Percentiles rank a stretch among this genome's conserved stretches.
Evolutionary conservation across 2,113 vertebrate genomes (phyloP).

Genomic region (Lepus americanus): DNA sequence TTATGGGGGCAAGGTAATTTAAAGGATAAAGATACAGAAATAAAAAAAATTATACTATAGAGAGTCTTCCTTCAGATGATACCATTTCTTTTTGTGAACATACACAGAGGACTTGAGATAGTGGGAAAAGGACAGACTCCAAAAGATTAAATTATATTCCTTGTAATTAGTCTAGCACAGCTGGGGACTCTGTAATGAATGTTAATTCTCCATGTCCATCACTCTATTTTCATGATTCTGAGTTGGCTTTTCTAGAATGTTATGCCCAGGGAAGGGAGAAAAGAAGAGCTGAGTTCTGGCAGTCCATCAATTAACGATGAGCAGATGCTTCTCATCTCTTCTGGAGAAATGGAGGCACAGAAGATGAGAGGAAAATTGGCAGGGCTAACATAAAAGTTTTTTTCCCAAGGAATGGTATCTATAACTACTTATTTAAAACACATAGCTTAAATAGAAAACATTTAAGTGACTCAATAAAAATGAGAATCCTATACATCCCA

Average conservation of each 20-base stretch:
- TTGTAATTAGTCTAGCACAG: not conserved
- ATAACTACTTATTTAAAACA: conserved; percentile 68
- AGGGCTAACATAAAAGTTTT: not conserved
- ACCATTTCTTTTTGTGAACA: not conserved
- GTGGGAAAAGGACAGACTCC: not conserved
- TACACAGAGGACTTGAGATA: not conserved
- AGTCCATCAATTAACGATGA: conserved; percentile 20
- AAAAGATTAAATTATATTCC: not conserved
- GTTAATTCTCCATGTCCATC: not conserved
- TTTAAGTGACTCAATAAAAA: conserved; percentile 55
- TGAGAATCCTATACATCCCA: conserved; percentile 59
- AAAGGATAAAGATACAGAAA: conserved; percentile 28
- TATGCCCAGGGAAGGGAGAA: not conserved
- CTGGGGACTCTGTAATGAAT: not conserved
- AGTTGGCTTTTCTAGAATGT: conserved; percentile 31
- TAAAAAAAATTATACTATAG: not conserved
- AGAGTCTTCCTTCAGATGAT: not conserved
- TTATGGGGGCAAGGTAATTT: not conserved
- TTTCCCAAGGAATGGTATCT: conserved; percentile 47
- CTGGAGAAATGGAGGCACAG: conserved; percentile 46
- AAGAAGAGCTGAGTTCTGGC: not conserved
- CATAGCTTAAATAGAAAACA: conserved; percentile 70
- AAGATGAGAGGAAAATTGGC: not conserved
- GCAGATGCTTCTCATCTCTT: conserved; percentile 3
- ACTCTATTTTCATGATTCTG: not conserved